Evolutionary conservation across 2,888 invertebrate species (phyloP).

Genomic region (Zeuzera pyrina): DNA sequence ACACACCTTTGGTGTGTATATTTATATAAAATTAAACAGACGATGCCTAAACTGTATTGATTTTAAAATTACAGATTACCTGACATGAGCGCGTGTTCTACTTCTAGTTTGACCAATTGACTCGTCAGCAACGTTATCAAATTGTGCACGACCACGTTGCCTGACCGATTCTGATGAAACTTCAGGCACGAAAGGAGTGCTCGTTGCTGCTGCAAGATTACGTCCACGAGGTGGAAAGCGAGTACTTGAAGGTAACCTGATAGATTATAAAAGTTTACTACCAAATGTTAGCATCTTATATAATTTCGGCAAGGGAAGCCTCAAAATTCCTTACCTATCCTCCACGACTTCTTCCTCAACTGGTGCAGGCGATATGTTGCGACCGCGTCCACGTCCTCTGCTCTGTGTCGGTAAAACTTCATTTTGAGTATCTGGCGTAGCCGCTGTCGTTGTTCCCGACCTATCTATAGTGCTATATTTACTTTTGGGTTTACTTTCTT

Average conservation of each 20-base stretch:
- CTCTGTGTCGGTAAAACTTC: constrained; percentile 73
- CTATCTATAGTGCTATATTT: constrained; percentile 73
- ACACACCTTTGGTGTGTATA: background rate
- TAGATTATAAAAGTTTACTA: constrained; percentile 6
- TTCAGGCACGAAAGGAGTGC: constrained; percentile 65
- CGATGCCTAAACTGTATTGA: background rate
- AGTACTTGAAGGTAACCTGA: constrained; percentile 85
- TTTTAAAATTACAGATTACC: constrained; percentile 28
- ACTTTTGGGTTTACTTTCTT: constrained; percentile 61
- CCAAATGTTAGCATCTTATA: background rate
- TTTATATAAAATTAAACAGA: background rate
- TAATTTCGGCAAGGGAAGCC: background rate
- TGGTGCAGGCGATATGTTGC: constrained; percentile 55
- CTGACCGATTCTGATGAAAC: constrained; percentile 55
- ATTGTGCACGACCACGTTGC: constrained; percentile 52
- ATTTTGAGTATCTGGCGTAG: constrained; percentile 76
- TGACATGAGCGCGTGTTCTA: constrained; percentile 75
- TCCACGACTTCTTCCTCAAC: constrained; percentile 70
- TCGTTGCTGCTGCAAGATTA: constrained; percentile 49
- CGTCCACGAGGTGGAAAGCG: constrained; percentile 85
- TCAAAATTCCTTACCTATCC: constrained; percentile 53
- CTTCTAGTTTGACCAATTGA: constrained; percentile 62
- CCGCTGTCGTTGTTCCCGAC: constrained; percentile 32
- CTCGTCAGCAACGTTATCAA: constrained; percentile 62
- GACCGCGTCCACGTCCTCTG: constrained; percentile 63